Conservation (phyloP, 2,797 vertebrate genomes). For the Microtus californicus region DNA sequence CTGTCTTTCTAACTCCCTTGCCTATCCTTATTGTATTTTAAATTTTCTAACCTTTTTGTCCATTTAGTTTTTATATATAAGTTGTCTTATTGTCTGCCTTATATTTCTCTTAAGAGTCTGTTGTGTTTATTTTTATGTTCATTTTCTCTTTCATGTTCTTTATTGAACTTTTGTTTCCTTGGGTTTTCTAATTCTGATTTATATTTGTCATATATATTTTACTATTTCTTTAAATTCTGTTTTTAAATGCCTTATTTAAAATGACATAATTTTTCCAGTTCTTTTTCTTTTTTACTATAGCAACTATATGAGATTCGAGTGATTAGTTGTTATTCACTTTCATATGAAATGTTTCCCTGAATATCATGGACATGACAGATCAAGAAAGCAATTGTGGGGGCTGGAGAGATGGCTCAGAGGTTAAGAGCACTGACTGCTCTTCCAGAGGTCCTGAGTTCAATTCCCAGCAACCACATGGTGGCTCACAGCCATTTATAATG, state of each 20-base stretch:
- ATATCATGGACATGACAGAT: not conserved
- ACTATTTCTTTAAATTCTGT: slow-evolving; percentile 28
- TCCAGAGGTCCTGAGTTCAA: too few species aligned
- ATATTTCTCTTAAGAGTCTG: not conserved
- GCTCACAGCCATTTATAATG: too few species aligned
- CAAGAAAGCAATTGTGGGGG: not conserved
- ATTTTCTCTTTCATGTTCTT: slow-evolving; percentile 53
- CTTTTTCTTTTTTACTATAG: slow-evolving; percentile 15
- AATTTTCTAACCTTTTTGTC: not conserved
- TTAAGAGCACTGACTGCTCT: too few species aligned
- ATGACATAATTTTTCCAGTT: not conserved
- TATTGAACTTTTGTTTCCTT: slow-evolving; percentile 38
- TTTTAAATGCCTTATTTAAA: slow-evolving; percentile 6
- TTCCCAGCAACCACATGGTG: too few species aligned
- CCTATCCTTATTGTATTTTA: not conserved
- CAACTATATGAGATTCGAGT: not conserved
- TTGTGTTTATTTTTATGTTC: slow-evolving; percentile 27
- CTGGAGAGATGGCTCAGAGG: too few species aligned
- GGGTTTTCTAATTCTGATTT: slow-evolving; percentile 48
- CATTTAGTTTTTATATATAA: not conserved
- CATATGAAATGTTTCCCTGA: slow-evolving; percentile 14
- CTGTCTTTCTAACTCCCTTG: not conserved
- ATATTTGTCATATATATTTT: not conserved
- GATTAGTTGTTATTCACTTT: slow-evolving; percentile 9
- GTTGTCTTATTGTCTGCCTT: not conserved